Base-by-base conservation (phyloP, 2,888 invertebrate genomes). In the Cantharis lateralis region DNA sequence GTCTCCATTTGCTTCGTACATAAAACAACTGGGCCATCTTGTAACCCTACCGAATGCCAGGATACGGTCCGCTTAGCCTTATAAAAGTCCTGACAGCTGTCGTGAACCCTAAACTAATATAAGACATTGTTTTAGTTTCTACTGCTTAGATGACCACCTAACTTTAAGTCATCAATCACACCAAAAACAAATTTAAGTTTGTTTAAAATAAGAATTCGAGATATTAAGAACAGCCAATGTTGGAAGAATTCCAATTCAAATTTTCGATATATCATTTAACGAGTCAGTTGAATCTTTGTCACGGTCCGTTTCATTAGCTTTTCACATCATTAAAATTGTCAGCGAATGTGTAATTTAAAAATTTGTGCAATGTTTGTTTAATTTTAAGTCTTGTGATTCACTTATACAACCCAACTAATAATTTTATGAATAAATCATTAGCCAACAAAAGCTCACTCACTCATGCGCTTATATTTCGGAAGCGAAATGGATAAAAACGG, bases 11-110 rank as follows among this genome's bases (percentile, higher is more conserved):
- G 78, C 71, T 73, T 75, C 71, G 64, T 76, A 70, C 72, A 78
- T 78, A 76, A 76, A 78, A 78, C 76, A 78, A 74, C 69, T 66
- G 74, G 74, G 70, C 72, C 74, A 77, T 76, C 70, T 68, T 70
- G 70, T 72, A 77, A 74, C 71, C 69, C 71, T 68, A 76, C 48
- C 70, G 72, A 77, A 78, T 70, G 71, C 70, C 74, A 72, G 71
- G 70, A 68, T 66, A 72, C 71, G 78, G 76, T 76, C 72, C 66
- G 68, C 72, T 74, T 75, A 70, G 69, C 70, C 64, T 78, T 78
- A 26, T 77, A 71, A 74, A 78, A 72, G 75, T 78, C 70, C 61
- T 75, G 72, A 68, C 72, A 75, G 75, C 75, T 78, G 75, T 72
- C 72, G 70, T 66, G 72, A 72, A 70, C 71, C 66, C 73, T 68